These are phyloP conservation scores for Aleiodes leptofemur DNA, from an alignment of 2,888 invertebrate genomes.

Conservation along the genomic window DNA sequence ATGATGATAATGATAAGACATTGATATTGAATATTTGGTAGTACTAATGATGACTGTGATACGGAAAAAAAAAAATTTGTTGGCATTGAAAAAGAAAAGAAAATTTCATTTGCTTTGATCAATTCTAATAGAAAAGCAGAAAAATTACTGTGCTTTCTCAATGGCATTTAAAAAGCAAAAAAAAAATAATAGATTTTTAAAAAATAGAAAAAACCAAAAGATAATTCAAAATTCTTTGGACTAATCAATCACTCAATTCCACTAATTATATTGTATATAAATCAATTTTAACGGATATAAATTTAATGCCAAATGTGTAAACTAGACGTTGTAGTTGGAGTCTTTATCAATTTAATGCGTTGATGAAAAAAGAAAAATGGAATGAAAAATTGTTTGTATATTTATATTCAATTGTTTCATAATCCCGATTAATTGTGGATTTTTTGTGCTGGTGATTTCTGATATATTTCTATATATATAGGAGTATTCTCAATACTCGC, in stretches of 20 bases:
- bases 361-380: conserved; percentile 11
- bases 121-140: conserved; percentile 43
- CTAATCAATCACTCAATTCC: conserved; percentile 15
- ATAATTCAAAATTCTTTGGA: conserved; percentile 22
- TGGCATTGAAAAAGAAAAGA: conserved; percentile 40
- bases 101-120: conserved; percentile 39
- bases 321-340: conserved; percentile 50
- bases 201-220: too few relatives aligned
- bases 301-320: conserved; percentile 34
- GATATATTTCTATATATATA: too few relatives aligned
- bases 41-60: conserved; percentile 71
- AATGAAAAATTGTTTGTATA: conserved; percentile 56
- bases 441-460: conserved; percentile 59
- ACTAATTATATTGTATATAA: conserved; percentile 45
- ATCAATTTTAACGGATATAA: conserved; percentile 43
- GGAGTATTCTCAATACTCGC: too few relatives aligned
- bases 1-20: conserved; percentile 15
- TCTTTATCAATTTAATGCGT: conserved; percentile 57
- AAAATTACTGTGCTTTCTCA: conserved; percentile 11
- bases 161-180: conserved; percentile 18
- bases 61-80: conserved; percentile 55
- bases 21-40: conserved; percentile 58
- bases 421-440: too few relatives aligned
- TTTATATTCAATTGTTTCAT: conserved; percentile 58
- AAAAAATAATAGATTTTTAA: not conserved